Conservation (phyloP, 2,797 vertebrate genomes). For the Zalophus californianus region DNA sequence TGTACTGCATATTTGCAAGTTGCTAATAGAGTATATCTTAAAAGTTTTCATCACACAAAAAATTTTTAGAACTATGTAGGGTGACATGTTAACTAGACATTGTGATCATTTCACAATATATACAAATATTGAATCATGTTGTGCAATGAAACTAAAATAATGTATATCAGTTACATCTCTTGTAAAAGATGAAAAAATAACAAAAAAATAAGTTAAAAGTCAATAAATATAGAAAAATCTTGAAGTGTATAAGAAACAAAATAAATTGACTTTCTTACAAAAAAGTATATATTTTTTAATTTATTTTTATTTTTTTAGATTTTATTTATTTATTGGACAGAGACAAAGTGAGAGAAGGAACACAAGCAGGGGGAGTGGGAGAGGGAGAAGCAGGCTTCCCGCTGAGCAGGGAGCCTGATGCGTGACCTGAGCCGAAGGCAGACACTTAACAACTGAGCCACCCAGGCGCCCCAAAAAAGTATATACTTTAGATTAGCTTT, state of each 20-base stretch:
- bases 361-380: no score
- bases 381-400: no score
- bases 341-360: no score
- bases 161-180: neutral
- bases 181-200: constrained; percentile 6
- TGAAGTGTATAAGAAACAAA: neutral
- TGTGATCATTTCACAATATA: neutral
- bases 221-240: neutral
- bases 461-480: neutral
- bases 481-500: constrained; percentile 13
- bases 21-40: neutral
- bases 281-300: neutral
- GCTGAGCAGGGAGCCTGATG: no score
- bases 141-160: neutral
- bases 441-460: no score
- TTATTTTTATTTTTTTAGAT: no score
- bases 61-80: neutral
- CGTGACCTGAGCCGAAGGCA: no score
- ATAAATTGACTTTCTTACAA: neutral
- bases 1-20: neutral
- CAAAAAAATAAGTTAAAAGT: neutral
- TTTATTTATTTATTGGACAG: no score
- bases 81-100: neutral
- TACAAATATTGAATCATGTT: neutral
- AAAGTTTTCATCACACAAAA: neutral